Evolutionary conservation across 2,797 vertebrate species (phyloP), one percentile per base, ranked within the genome.

Genomic region (Tinamus major): DNA sequence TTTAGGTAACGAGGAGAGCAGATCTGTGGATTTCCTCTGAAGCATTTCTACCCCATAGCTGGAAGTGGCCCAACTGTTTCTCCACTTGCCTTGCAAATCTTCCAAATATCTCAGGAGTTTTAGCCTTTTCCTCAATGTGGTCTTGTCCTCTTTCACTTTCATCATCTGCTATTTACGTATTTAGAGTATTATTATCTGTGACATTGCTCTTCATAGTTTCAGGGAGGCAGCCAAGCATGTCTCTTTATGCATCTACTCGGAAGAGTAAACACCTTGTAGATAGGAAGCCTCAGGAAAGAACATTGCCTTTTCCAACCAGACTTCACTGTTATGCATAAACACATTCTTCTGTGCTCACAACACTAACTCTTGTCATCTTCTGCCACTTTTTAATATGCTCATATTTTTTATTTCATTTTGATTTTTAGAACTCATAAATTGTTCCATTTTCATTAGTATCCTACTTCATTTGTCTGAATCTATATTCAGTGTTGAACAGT

Each of bases 221-320:
- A 23, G 11, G 1, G 2, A 37, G 15, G 19, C 85, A 75, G 15
- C 0, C 0, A 0, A 85, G 35, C n/a, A 46, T 59, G 9, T 70
- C 24, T 13, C 61, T 79, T 74, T 75, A 48, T 39, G 3, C 3
- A 7, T 59, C n/a, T 61, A 6, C 59, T 88, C 39, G 77, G 59
- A 85, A 5, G 3, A 2, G 29, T 68, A 75, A 90, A 48, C 4
- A 27, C 12, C 0, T 0, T 24, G 65, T 5, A 42, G 13, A 5
- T 27, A 31, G 29, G 53, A 79, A 18, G 10, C 4, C 44, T 20
- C 2, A 33, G 53, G 24, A 77, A 87, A 71, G 23, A 79, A 77
- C 9, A 16, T 5, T 64, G 20, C 2, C 9, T 64, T 89, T 92
- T 68, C 20, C 7, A 69, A 35, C 1, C 17, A 51, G 17, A 39